phyloP scores from a whole-genome alignment of 2,113 vertebrate genomes.

The Trachemys scripta region DNA sequence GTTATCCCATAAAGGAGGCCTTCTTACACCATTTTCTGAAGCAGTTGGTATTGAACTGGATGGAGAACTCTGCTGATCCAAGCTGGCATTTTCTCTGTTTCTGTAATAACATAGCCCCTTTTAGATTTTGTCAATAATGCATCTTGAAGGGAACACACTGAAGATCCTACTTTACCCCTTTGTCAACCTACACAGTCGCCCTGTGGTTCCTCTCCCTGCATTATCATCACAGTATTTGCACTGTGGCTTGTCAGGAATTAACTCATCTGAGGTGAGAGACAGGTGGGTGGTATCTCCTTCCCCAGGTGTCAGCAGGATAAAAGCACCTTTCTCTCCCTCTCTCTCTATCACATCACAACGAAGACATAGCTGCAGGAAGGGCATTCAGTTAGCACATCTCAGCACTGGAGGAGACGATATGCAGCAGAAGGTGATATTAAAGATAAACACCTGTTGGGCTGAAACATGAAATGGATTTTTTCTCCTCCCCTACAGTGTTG shows the following conservation, averaged over 20 bases:
- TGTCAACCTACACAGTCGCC: background rate
- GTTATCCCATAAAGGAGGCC: background rate
- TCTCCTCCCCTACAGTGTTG: background rate
- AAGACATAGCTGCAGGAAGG: background rate
- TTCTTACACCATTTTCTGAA: background rate
- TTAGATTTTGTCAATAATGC: too few relatives aligned
- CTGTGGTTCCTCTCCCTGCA: background rate
- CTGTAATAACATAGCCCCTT: constrained; percentile 45
- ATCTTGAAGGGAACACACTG: too few relatives aligned
- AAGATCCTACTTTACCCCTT: background rate
- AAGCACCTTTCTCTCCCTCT: background rate
- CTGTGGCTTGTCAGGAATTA: background rate
- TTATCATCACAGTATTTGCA: background rate
- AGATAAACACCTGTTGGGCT: constrained; percentile 20
- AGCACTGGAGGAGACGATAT: background rate
- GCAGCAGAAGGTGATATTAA: background rate
- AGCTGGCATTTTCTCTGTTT: constrained; percentile 52
- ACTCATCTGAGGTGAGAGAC: background rate
- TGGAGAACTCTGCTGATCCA: constrained; percentile 39
- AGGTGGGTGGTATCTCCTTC: background rate
- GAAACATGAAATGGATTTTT: background rate
- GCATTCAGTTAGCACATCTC: background rate
- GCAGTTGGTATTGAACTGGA: background rate
- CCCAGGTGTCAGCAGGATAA: background rate
- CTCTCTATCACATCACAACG: background rate